Evolutionary conservation across 1,140 invertebrate genomes (phyloP).

Genomic region (Scaptomyza montana): DNA sequence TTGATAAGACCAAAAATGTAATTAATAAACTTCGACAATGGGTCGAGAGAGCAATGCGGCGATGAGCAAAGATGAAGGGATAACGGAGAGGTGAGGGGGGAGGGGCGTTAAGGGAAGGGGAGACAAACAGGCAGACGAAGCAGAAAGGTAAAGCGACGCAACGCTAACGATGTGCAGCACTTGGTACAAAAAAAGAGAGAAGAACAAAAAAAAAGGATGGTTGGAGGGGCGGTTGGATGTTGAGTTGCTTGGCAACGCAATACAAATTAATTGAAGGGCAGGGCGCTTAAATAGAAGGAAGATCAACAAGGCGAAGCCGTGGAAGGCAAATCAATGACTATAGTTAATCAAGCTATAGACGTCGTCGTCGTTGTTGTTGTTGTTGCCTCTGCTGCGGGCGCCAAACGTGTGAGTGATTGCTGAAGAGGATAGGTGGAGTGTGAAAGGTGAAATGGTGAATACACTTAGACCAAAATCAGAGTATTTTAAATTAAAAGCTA

Average conservation of each 20-base stretch:
- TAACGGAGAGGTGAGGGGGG: too few species aligned
- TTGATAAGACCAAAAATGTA: conserved; percentile 81
- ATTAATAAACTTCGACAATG: conserved; percentile 77
- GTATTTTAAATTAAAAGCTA: not conserved
- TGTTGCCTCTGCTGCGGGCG: not conserved
- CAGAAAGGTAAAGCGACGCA: conserved; percentile 9
- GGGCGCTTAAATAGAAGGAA: conserved; percentile 6
- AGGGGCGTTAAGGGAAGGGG: not conserved
- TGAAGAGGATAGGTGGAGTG: not conserved
- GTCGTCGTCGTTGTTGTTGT: conserved; percentile 19
- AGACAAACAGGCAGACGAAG: not conserved
- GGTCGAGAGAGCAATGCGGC: not conserved
- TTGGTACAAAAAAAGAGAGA: not conserved
- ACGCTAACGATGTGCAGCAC: conserved; percentile 37
- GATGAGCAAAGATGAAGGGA: not conserved
- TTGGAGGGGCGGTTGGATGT: too few species aligned
- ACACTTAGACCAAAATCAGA: too few species aligned
- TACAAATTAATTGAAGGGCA: conserved; percentile 71
- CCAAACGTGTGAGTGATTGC: conserved; percentile 72
- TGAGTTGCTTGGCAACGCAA: conserved; percentile 47
- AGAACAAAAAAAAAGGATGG: not conserved
- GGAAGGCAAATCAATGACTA: conserved; percentile 80
- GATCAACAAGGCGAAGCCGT: conserved; percentile 49
- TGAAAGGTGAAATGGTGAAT: not conserved
- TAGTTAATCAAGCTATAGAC: conserved; percentile 81